Evolutionary conservation across 2,797 vertebrate genomes (phyloP).

Genomic region (Miichthys miiuy): DNA sequence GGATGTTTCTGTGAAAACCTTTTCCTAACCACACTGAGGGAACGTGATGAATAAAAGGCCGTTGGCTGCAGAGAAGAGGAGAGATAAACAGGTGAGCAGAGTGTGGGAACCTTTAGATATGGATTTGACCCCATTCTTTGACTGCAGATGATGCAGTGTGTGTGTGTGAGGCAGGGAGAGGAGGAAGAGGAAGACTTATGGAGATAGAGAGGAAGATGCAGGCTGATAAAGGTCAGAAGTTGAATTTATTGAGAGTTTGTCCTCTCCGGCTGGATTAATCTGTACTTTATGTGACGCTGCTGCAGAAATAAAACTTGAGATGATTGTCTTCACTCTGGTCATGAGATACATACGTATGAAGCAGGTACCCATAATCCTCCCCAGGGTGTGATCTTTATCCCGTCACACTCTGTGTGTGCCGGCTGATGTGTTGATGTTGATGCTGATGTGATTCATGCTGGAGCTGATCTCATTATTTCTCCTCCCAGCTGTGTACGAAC

Average conservation of each 20-base stretch:
- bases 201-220: neutral
- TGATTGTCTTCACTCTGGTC: slow-evolving; percentile 15
- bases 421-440: slow-evolving; percentile 14
- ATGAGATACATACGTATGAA: neutral
- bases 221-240: slow-evolving; percentile 25
- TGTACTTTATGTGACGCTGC: slow-evolving; percentile 18
- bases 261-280: neutral
- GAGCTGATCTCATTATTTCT: slow-evolving; percentile 42
- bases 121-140: slow-evolving; percentile 17
- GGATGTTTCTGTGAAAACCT: neutral
- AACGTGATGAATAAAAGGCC: slow-evolving; percentile 30
- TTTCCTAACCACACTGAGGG: slow-evolving; percentile 13
- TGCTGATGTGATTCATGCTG: slow-evolving; percentile 7
- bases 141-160: slow-evolving; percentile 8
- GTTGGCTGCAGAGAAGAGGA: slow-evolving; percentile 1
- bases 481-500: slow-evolving; percentile 79
- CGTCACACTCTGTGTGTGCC: neutral
- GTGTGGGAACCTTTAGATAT: slow-evolving; percentile 33
- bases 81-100: slow-evolving; percentile 31
- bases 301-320: slow-evolving; percentile 15
- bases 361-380: slow-evolving; percentile 18
- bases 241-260: slow-evolving; percentile 31
- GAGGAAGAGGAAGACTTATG: neutral
- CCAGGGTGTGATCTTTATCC: neutral
- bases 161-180: neutral